Percentiles rank a stretch among this genome's conserved stretches.
Evolutionary conservation across 2,797 vertebrate genomes (phyloP).

Genomic region (Acestrorhynchus altus): DNA sequence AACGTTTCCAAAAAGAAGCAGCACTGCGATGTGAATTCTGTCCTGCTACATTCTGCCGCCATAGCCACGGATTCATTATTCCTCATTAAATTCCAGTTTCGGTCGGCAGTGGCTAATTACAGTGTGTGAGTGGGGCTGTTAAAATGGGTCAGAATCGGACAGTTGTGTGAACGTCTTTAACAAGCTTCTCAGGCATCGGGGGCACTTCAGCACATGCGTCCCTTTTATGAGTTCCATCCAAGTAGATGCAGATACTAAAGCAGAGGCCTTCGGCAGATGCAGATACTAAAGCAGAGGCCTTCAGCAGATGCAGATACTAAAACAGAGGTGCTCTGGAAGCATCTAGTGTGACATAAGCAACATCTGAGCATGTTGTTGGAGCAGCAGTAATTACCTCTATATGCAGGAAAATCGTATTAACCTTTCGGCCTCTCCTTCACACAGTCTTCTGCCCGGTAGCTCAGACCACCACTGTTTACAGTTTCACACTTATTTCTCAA

Average conservation of each 20-base stretch:
- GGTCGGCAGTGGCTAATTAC: conserved; percentile 1
- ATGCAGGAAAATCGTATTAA: neutral
- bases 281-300: neutral
- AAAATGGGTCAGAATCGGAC: conserved; percentile 6
- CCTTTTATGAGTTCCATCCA: neutral
- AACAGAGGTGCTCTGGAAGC: neutral
- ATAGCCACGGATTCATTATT: neutral
- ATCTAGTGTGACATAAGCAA: neutral
- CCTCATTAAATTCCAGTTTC: neutral
- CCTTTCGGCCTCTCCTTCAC: neutral
- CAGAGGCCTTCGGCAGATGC: neutral
- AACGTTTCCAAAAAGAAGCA: neutral
- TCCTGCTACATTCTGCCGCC: neutral
- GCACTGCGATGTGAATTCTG: neutral
- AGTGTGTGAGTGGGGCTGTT: neutral
- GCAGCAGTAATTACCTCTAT: neutral
- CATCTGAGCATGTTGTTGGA: neutral
- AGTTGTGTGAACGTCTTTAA: neutral
- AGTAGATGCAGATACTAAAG: neutral
- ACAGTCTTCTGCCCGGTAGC: neutral
- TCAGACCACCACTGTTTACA: neutral
- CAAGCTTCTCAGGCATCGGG: neutral
- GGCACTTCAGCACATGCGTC: neutral
- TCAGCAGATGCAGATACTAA: neutral
- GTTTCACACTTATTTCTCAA: too few relatives aligned